phyloP scores from a whole-genome alignment of 2,888 invertebrate genomes.

The Pelosia muscerda region DNA sequence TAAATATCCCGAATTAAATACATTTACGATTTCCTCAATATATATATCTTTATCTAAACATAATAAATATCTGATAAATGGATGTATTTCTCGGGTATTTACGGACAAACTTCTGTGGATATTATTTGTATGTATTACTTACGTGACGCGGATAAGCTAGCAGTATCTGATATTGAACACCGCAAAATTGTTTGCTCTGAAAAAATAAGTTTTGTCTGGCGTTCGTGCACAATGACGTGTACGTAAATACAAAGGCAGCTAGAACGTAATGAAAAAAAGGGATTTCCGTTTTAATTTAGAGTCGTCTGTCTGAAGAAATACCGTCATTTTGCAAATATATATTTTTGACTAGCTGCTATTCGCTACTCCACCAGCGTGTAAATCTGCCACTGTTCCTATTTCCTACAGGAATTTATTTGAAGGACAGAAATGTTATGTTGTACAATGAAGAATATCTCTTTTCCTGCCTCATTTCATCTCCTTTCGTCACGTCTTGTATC shows the following conservation, averaged over 20 bases:
- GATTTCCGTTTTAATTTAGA: not conserved
- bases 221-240: slow-evolving; percentile 28
- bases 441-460: too few relatives aligned
- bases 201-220: slow-evolving; percentile 45
- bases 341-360: not conserved
- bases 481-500: too few relatives aligned
- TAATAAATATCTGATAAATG: slow-evolving; percentile 44
- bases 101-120: slow-evolving; percentile 49
- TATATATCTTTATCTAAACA: slow-evolving; percentile 13
- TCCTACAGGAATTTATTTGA: too few relatives aligned
- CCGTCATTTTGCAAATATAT: not conserved
- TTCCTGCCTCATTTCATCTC: too few relatives aligned
- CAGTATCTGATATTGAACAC: slow-evolving; percentile 49
- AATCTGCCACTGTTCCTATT: too few relatives aligned
- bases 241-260: slow-evolving; percentile 8
- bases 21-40: not conserved
- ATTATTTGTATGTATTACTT: slow-evolving; percentile 56
- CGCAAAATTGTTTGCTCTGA: slow-evolving; percentile 48
- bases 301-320: not conserved
- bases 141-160: slow-evolving; percentile 52
- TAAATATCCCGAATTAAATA: not conserved
- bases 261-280: not conserved
- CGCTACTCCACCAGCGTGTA: too few relatives aligned
- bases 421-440: too few relatives aligned
- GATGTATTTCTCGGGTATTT: slow-evolving; percentile 44